phyloP scores from a whole-genome alignment of 2,888 invertebrate species.

The Microctonus brassicae region DNA sequence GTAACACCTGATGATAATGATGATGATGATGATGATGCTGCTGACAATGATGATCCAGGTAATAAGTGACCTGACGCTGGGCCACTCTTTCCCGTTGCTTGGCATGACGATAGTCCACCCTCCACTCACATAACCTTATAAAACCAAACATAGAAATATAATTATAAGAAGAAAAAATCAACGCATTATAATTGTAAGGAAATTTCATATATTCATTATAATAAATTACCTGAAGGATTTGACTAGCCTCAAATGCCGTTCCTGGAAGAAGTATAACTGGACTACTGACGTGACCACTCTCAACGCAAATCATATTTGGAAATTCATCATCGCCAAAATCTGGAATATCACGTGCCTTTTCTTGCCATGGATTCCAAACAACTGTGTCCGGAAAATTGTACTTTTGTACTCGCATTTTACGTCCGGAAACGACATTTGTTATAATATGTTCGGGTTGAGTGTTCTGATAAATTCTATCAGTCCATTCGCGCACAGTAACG shows the following conservation, averaged over 20 bases:
- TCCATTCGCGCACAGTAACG: constrained; percentile 92
- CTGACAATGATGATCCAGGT: background rate
- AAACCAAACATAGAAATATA: no score
- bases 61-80: constrained; percentile 21
- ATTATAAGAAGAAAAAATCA: constrained; percentile 17
- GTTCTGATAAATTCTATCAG: constrained; percentile 93
- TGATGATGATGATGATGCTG: background rate
- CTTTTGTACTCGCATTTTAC: constrained; percentile 93
- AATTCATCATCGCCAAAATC: constrained; percentile 98
- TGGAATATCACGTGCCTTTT: constrained; percentile 90
- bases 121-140: constrained; percentile 73
- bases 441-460: constrained; percentile 94
- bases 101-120: constrained; percentile 67
- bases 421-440: constrained; percentile 90
- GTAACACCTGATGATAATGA: constrained; percentile 2
- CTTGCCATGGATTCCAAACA: constrained; percentile 97
- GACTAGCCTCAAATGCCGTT: constrained; percentile 92
- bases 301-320: constrained; percentile 96
- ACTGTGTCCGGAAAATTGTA: constrained; percentile 97
- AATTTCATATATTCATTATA: background rate
- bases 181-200: background rate
- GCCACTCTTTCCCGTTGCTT: constrained; percentile 47
- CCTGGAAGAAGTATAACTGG: constrained; percentile 90
- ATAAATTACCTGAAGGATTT: constrained; percentile 82
- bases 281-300: constrained; percentile 90